Percentiles rank a stretch among this genome's conserved stretches.
Conservation (phyloP, 1,140 invertebrate species). For the Brachionus calyciflorus region DNA sequence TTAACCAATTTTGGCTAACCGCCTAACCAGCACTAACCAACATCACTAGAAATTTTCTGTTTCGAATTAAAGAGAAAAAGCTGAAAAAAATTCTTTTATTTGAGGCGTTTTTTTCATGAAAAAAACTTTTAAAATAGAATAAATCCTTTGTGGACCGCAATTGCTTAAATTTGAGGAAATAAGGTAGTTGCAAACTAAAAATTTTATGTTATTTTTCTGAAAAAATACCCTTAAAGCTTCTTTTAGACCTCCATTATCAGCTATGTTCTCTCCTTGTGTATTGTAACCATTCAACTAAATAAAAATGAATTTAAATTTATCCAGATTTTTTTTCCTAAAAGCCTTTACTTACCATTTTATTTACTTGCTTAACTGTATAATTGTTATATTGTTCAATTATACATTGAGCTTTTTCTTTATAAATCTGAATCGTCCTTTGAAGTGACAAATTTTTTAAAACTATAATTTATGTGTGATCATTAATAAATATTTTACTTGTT, state of each 20-base stretch:
- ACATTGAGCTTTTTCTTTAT: slow-evolving; percentile 5
- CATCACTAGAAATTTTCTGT: too few relatives aligned
- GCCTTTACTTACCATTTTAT: slow-evolving; percentile 1
- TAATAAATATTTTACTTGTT: slow-evolving; percentile 3
- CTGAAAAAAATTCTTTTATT: too few relatives aligned
- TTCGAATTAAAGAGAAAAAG: too few relatives aligned
- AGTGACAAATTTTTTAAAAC: neutral
- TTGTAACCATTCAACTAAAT: slow-evolving; percentile 60
- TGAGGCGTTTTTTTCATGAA: too few relatives aligned
- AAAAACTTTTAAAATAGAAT: too few relatives aligned
- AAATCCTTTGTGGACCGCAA: too few relatives aligned
- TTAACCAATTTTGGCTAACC: too few relatives aligned
- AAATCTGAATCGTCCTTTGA: slow-evolving; percentile 27
- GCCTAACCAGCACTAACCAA: too few relatives aligned
- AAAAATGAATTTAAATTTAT: too few relatives aligned
- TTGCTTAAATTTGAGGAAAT: too few relatives aligned
- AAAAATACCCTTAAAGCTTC: slow-evolving; percentile 57
- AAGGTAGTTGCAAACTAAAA: too few relatives aligned
- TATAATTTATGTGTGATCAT: neutral
- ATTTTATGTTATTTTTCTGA: neutral
- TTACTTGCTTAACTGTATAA: slow-evolving; percentile 18
- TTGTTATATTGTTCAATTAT: slow-evolving; percentile 29
- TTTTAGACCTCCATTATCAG: slow-evolving; percentile 63
- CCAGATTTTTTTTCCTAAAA: neutral
- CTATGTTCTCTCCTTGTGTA: slow-evolving; percentile 64